Percentiles rank a stretch among this genome's conserved stretches.
phyloP scores from a whole-genome alignment of 2,888 invertebrate species.

The Drosophila pseudotalamancana region DNA sequence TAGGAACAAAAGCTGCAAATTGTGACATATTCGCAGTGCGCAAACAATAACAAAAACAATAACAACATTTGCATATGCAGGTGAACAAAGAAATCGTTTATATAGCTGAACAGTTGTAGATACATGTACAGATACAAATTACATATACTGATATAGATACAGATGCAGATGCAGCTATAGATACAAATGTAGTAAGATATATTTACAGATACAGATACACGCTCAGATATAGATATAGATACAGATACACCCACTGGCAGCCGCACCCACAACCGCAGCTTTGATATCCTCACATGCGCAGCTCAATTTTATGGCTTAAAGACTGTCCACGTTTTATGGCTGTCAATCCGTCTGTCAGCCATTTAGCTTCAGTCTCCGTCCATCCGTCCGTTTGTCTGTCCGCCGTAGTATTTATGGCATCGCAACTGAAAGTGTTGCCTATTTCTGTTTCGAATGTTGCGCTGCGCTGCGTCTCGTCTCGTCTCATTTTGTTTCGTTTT shows the following conservation, averaged over 20 bases:
- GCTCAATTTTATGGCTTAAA: conserved; percentile 39
- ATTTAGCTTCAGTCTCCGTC: background rate
- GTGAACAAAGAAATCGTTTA: conserved; percentile 37
- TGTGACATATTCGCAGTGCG: conserved; percentile 19
- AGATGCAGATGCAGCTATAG: background rate
- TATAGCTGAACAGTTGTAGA: conserved; percentile 16
- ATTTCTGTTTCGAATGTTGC: conserved; percentile 15
- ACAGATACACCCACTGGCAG: background rate
- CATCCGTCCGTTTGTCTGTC: background rate
- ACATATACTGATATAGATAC: background rate
- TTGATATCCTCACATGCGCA: conserved; percentile 30
- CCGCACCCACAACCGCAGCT: conserved; percentile 20
- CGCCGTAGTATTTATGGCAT: conserved; percentile 46
- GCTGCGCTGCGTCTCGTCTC: conserved; percentile 7
- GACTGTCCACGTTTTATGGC: conserved; percentile 38
- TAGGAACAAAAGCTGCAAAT: conserved; percentile 21
- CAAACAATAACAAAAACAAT: conserved; percentile 12
- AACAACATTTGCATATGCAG: conserved; percentile 28
- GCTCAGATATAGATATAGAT: conserved; percentile 1
- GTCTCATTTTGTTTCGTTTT: conserved; percentile 47
- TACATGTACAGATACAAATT: background rate
- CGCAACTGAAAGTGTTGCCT: conserved; percentile 51
- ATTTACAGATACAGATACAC: conserved; percentile 2
- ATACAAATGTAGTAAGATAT: conserved; percentile 7
- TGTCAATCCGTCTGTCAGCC: conserved; percentile 27